Conservation (phyloP, 2,888 invertebrate genomes). For the Lamellibrachia columna region DNA sequence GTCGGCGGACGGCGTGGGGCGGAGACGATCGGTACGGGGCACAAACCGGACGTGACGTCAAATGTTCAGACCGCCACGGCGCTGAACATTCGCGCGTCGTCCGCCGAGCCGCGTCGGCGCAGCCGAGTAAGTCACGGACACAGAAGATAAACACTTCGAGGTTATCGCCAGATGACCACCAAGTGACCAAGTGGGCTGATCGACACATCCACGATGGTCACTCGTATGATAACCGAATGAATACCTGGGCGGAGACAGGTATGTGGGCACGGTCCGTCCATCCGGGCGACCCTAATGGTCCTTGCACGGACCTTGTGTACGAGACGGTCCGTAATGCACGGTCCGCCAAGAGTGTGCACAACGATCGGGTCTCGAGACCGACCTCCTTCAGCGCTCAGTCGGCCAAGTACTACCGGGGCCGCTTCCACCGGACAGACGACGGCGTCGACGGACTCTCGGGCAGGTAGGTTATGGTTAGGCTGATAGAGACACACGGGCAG, state of each 20-base stretch:
- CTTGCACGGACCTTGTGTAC: not conserved
- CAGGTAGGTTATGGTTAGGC: not conserved
- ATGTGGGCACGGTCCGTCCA: slow-evolving; percentile 3
- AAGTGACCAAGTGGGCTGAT: not conserved
- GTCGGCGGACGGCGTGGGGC: not conserved
- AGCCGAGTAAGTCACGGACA: not conserved
- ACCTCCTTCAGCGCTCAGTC: slow-evolving; percentile 27
- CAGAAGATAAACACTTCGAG: slow-evolving; percentile 22
- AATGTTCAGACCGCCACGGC: not conserved
- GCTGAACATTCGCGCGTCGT: not conserved
- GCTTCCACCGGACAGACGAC: slow-evolving; percentile 25
- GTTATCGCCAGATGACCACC: slow-evolving; percentile 23
- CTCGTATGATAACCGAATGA: not conserved
- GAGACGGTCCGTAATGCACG: slow-evolving; percentile 1
- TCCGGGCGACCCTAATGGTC: not conserved
- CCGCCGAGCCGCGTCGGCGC: not conserved
- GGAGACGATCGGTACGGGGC: not conserved
- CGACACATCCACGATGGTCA: no score
- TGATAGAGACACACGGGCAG: not conserved
- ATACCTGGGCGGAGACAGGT: slow-evolving; percentile 27
- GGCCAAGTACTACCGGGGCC: slow-evolving; percentile 31
- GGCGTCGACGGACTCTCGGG: not conserved
- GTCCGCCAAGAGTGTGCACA: not conserved
- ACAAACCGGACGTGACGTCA: not conserved
- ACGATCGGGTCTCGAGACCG: not conserved